A percentile compares a stretch with the other conserved stretches of the same genome.
Evolutionary conservation across 2,113 vertebrate genomes (phyloP).

Genomic region (Rhineura floridana): DNA sequence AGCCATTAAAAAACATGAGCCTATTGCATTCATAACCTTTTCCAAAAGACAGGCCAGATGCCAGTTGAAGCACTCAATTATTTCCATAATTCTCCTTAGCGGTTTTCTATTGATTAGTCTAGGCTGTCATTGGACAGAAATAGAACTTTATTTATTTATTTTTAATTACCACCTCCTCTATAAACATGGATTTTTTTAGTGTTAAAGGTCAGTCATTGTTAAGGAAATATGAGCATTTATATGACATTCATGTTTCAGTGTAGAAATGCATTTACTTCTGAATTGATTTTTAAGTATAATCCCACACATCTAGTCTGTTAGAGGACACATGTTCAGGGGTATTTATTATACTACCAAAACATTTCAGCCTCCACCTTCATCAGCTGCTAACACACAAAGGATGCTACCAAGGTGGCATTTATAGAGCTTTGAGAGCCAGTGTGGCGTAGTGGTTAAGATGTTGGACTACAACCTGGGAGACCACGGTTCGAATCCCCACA

Average conservation of each 20-base stretch:
- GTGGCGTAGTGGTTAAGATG: no score
- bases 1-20: slow-evolving; percentile 39
- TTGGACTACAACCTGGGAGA: no score
- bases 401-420: no score
- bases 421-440: no score
- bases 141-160: not conserved
- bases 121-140: not conserved
- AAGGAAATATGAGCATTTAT: not conserved
- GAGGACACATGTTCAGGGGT: no score
- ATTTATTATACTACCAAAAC: no score
- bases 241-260: not conserved
- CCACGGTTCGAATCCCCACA: no score
- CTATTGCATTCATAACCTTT: not conserved
- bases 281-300: not conserved
- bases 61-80: not conserved
- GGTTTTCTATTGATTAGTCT: not conserved
- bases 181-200: not conserved
- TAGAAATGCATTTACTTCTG: not conserved
- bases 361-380: no score
- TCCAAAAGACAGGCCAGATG: not conserved
- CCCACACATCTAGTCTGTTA: no score
- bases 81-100: not conserved
- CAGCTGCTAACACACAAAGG: no score
- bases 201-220: not conserved
- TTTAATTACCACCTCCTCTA: not conserved